Evolutionary conservation across 2,888 invertebrate genomes (phyloP), one percentile per base, ranked within the genome.

Genomic region (Listrodromus nycthemerus): DNA sequence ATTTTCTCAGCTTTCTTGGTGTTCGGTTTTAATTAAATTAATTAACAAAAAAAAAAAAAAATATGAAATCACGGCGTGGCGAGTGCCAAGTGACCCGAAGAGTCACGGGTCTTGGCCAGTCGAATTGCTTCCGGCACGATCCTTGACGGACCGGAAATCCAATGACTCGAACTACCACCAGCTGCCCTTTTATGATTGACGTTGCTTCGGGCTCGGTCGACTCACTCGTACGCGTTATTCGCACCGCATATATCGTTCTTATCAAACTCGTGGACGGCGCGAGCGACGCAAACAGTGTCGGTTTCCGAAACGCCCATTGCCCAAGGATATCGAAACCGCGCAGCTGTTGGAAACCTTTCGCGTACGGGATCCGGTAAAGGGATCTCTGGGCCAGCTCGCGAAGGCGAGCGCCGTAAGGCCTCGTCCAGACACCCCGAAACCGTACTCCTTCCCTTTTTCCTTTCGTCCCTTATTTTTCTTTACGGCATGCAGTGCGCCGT

Each of bases 331-430:
- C 50, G 84, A 70, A 45, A 21, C 45, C 37, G 73, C 37, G 80
- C 84, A 84, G 81, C 84, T 84, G 84, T 74, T 78, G 55, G 84
- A 84, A 84, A 84, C 84, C 84, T 78, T 81, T 70, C 74, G 41
- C 50, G 70, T 84, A 75, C 55, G 75, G 81, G 78, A 81, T 84
- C 84, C 78, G 74, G 84, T 75, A 78, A 84, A 84, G 78, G 84
- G 81, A 84, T 82, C 71, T 73, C n/a, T 21, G 10, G 48, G 69
- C 37, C 24, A 41, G 50, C 13, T 73, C 58, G 55, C 41, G 61
- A 65, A 65, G 71, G 27, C 52, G 65, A 63, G n/a, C 16, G 21
- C 48, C 61, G 61, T 21, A 71, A 19, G 6, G 21, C 21, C 55
- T 37, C 63, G 61, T 70, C 58, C 83, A 66, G 70, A 75, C 74